A percentile compares a stretch with the other conserved stretches of the same genome.
Conservation (phyloP, 2,113 vertebrate genomes). For the Brachirus orientalis region DNA sequence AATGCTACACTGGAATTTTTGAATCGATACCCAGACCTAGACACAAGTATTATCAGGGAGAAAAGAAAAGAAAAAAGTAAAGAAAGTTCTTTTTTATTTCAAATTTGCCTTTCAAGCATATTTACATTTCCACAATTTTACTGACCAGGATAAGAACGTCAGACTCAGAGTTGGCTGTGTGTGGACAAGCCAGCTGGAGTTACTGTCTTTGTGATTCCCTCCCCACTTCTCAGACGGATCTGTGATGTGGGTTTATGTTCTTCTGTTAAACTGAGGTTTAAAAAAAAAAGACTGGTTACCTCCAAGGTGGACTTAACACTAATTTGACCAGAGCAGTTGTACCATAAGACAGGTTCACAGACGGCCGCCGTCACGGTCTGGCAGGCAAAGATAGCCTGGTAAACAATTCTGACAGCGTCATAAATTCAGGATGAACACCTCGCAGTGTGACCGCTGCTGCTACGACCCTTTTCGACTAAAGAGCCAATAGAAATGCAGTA, state of each 20-base stretch:
- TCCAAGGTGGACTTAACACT: slow-evolving; percentile 26
- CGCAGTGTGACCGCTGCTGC: too few species aligned
- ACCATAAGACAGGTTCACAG: too few species aligned
- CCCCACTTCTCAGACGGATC: slow-evolving; percentile 3
- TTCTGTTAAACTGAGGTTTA: slow-evolving; percentile 45
- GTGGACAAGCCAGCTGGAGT: slow-evolving; percentile 6
- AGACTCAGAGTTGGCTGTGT: slow-evolving; percentile 14
- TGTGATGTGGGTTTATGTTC: slow-evolving; percentile 12
- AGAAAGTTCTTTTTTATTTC: too few species aligned
- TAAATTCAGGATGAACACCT: too few species aligned
- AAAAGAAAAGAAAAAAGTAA: too few species aligned
- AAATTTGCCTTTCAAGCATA: not conserved
- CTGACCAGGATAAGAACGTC: slow-evolving; percentile 8
- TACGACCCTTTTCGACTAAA: too few species aligned
- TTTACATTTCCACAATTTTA: not conserved
- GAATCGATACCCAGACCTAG: too few species aligned
- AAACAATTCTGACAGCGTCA: too few species aligned
- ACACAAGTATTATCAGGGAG: not conserved
- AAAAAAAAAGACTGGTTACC: slow-evolving; percentile 28
- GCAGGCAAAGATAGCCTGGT: too few species aligned
- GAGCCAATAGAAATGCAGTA: slow-evolving; percentile 43
- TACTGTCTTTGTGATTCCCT: slow-evolving; percentile 33
- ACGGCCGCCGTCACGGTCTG: too few species aligned
- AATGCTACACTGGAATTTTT: too few species aligned
- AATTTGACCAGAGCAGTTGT: slow-evolving; percentile 42